Evolutionary conservation across 2,113 vertebrate species (phyloP), one percentile per base, ranked within the genome.

Genomic region (Cinclus cinclus): DNA sequence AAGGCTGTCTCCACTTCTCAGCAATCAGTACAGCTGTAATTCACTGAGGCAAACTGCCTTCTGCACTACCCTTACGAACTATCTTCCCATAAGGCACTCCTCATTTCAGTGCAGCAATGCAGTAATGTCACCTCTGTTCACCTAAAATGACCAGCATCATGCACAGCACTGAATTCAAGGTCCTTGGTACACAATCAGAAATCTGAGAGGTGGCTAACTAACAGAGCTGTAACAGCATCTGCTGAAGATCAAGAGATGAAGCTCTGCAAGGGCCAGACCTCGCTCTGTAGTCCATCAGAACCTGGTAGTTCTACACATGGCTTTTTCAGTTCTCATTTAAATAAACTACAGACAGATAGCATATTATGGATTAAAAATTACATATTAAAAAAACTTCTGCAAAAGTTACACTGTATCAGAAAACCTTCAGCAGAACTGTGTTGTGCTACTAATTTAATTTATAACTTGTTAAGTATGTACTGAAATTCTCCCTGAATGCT

Each of bases 231-330:
- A 41, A 27, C 15, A 62, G 28, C 1, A 41, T 1, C 55, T 3
- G 2, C 17, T 19, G 14, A 20, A 77, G 19, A 63, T n/a, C 2
- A 1, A 4, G 13, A 22, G 19, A 58, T 10, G 4, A 52, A 50
- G 23, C 14, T 41, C 30, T 46, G 22, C 22, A 28, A 60, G 35
- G 19, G 7, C 11, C 25, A 75, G 10, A 71, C 16, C 21, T 47
- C 1, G 3, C 14, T 58, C 39, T 22, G 0, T 0, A 52, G 33
- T 15, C 68, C 52, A 62, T 33, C 16, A 65, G 35, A 68, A 55
- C 22, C 31, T 23, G 3, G 2, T 44, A 27, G 15, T 49, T 60
- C 24, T 15, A 55, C 15, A 42, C 5, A 6, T 0, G 1, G 25
- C 22, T 63, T 56, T 22, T 55, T 27, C 55, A 62, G 17, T 27